Evolutionary conservation across 2,113 vertebrate genomes (phyloP), one percentile per base, ranked within the genome.

Genomic region (Oncorhynchus gorbuscha): DNA sequence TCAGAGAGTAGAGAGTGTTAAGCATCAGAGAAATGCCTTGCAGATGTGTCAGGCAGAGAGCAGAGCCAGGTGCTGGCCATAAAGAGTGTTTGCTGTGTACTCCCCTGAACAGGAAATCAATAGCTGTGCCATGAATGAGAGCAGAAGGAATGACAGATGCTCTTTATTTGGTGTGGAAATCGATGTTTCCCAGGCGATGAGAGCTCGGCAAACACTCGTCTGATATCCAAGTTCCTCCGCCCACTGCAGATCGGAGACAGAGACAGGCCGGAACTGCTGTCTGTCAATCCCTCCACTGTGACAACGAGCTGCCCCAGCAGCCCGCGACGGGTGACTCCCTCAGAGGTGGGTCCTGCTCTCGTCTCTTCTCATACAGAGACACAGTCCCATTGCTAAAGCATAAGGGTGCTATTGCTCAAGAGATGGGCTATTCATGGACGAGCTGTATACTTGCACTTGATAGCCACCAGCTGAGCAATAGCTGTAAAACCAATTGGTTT

Each of bases 131-230:
- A 86, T 76, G 78, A 86, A 79, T 80, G 75, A 79, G 68, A 68
- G 81, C 79, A 81, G 76, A 79, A 79, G 83, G 83, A 90, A 77
- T 88, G 87, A 87, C 80, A 83, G 80, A 80, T 83, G 80, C 82
- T 90, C 77, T 87, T 88, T 88, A 81, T 90, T 86, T 90, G 80
- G 81, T 88, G 80, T 90, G 85, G 84, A 87, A 89, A 89, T 92
- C 91, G 78, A 88, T 92, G 88, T 85, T 78, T 87, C 80, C 24
- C 92, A 98, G 97, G 94, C 91, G 89, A 95, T 90, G 95, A 95
- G 83, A 93, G 91, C 45, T 48, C 90, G 30, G 90, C 93, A 83
- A 89, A 92, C 76, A 82, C 81, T 68, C 85, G 91, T 70, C 93
- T 94, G 92, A 95, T 94, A 35, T 91, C 93, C 67, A 92, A 94